Evolutionary conservation across 2,113 vertebrate genomes (phyloP).

Genomic region (Labeo catla): DNA sequence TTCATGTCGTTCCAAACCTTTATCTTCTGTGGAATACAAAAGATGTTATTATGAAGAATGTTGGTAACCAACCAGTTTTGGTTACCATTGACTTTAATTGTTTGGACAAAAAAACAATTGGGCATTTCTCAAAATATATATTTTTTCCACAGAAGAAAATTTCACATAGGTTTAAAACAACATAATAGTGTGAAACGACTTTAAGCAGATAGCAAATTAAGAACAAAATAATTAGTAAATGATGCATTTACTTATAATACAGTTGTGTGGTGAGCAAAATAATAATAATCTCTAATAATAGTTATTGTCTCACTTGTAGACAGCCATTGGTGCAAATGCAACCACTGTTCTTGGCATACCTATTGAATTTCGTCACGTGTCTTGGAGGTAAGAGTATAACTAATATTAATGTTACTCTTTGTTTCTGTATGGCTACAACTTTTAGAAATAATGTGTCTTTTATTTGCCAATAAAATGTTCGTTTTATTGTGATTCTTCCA

Average conservation of each 20-base stretch:
- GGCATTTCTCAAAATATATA: neutral
- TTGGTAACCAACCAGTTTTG: no score
- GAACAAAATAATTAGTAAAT: neutral
- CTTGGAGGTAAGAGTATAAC: conserved; percentile 74
- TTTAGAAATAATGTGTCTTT: neutral
- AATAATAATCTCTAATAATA: neutral
- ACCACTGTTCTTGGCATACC: conserved; percentile 77
- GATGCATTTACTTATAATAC: neutral
- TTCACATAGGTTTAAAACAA: neutral
- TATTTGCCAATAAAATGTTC: neutral
- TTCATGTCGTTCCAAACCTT: neutral
- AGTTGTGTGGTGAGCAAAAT: neutral
- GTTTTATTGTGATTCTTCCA: neutral
- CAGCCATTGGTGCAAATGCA: conserved; percentile 78
- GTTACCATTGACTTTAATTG: neutral
- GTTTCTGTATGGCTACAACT: neutral
- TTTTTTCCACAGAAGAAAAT: neutral
- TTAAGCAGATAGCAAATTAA: no score
- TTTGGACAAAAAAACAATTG: no score
- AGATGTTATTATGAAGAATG: neutral
- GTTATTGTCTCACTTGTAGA: conserved; percentile 62
- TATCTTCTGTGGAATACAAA: neutral
- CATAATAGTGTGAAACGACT: neutral
- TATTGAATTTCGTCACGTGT: conserved; percentile 78
- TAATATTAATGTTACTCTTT: neutral